Evolutionary conservation across 2,113 vertebrate genomes (phyloP).

Genomic region (Phyllostomus discolor): DNA sequence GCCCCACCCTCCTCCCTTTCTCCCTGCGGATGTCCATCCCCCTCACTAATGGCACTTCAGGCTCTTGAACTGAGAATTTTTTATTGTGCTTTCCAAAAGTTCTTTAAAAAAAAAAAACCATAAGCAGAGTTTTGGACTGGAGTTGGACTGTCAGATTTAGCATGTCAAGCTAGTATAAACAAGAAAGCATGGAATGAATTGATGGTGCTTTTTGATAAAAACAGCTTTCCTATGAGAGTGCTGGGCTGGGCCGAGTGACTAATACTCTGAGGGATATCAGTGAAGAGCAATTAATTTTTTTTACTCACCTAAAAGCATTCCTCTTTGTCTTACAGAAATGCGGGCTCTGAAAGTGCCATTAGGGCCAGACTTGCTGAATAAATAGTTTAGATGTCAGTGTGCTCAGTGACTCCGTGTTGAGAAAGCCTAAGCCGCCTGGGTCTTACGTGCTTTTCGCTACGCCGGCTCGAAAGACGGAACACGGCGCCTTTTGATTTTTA

Average conservation of each 20-base stretch:
- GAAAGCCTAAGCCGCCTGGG: constrained; percentile 78
- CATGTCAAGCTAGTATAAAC: neutral
- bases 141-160: neutral
- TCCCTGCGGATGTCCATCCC: neutral
- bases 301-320: constrained; percentile 48
- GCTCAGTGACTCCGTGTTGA: constrained; percentile 51
- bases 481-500: constrained; percentile 77
- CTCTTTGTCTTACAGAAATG: constrained; percentile 3
- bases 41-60: neutral
- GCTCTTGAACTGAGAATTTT: neutral
- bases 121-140: neutral
- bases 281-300: neutral
- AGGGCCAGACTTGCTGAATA: constrained; percentile 42
- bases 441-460: constrained; percentile 64
- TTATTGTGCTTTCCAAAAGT: constrained; percentile 10
- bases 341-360: constrained; percentile 28
- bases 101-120: neutral
- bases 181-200: neutral
- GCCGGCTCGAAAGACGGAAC: constrained; percentile 57
- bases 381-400: constrained; percentile 69
- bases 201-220: neutral
- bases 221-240: neutral
- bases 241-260: neutral
- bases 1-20: neutral
- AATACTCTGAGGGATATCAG: neutral